These are phyloP conservation scores for Oreotrochilus melanogaster DNA, from an alignment of 2,113 vertebrate genomes.

Conservation along the genomic window DNA sequence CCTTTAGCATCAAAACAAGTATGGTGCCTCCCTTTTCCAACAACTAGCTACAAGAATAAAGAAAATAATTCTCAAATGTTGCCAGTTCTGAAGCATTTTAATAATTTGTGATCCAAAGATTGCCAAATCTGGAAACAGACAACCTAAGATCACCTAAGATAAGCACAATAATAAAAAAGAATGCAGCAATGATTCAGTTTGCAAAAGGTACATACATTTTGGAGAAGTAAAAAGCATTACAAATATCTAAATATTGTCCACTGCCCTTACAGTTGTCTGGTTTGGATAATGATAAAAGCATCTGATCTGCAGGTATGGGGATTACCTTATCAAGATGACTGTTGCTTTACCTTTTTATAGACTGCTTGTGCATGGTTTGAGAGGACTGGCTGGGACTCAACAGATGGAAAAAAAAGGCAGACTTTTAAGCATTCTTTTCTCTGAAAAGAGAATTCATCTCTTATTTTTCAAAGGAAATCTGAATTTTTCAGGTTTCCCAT, in stretches of 20 bases:
- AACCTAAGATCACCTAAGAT: not conserved
- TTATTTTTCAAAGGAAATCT: not conserved
- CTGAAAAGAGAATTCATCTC: not conserved
- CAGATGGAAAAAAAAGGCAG: not conserved
- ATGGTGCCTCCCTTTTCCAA: not conserved
- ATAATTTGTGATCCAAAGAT: not conserved
- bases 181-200: not conserved
- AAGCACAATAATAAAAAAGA: not conserved
- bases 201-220: not conserved
- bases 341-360: not conserved
- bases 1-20: not conserved
- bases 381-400: not conserved
- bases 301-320: not conserved
- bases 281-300: not conserved
- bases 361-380: not conserved
- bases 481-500: not conserved
- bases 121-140: not conserved
- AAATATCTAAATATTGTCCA: not conserved
- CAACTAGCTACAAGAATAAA: not conserved
- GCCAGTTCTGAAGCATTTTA: not conserved
- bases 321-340: not conserved
- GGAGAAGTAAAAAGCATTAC: not conserved
- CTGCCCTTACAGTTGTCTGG: not conserved
- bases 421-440: not conserved
- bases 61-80: not conserved